phyloP scores from a whole-genome alignment of 1,140 invertebrate genomes.

The Dinoponera quadriceps region DNA sequence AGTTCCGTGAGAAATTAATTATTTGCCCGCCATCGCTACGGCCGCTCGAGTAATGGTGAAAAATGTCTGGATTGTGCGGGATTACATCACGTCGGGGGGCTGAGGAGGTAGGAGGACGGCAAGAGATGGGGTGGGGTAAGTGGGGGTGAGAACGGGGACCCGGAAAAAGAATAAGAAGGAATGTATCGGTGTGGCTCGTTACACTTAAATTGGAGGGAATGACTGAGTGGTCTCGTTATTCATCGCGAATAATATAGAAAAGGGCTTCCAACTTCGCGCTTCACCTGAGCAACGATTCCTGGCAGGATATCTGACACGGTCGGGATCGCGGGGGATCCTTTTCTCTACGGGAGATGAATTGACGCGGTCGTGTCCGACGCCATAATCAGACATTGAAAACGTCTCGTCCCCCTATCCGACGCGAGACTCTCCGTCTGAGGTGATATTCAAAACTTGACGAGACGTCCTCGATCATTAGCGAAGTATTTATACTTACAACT shows the following conservation, averaged over 20 bases:
- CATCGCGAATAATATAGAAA: constrained; percentile 84
- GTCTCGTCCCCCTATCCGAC: constrained; percentile 42
- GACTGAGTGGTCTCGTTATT: constrained; percentile 85
- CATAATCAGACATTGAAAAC: constrained; percentile 64
- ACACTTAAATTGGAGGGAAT: constrained; percentile 86
- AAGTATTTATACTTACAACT: background rate
- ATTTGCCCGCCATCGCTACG: constrained; percentile 83
- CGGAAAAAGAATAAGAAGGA: constrained; percentile 84
- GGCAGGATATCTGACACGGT: constrained; percentile 65
- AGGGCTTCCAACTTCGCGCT: constrained; percentile 69
- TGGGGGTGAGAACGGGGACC: constrained; percentile 60
- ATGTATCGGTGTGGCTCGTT: constrained; percentile 86
- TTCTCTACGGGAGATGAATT: constrained; percentile 69
- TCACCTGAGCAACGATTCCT: constrained; percentile 69
- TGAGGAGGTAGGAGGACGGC: constrained; percentile 60
- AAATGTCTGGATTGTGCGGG: constrained; percentile 85
- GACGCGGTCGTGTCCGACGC: constrained; percentile 51
- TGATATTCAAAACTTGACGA: constrained; percentile 51
- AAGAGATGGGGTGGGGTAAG: constrained; percentile 53
- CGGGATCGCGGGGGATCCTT: constrained; percentile 47
- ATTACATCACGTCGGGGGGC: constrained; percentile 80
- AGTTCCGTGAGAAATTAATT: constrained; percentile 86
- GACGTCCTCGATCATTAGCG: constrained; percentile 51
- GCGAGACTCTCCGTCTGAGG: constrained; percentile 65
- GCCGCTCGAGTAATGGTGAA: constrained; percentile 84